A percentile compares a stretch with the other conserved stretches of the same genome.
phyloP scores from a whole-genome alignment of 1,140 invertebrate species.

The Antheraea pernyi region DNA sequence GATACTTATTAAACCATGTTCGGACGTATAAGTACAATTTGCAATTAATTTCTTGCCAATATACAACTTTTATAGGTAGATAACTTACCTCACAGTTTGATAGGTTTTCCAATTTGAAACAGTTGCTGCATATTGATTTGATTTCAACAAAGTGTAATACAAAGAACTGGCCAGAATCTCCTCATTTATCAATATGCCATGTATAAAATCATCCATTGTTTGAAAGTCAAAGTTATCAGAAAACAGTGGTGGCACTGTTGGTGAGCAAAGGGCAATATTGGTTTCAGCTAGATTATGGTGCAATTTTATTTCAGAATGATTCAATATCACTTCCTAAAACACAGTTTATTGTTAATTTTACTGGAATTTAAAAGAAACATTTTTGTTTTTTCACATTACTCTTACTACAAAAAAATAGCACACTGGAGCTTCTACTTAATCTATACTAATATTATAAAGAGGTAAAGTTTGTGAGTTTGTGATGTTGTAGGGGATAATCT shows the following conservation, averaged over 20 bases:
- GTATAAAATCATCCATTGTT: conserved; percentile 93
- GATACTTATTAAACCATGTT: too few species aligned
- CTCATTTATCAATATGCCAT: conserved; percentile 94
- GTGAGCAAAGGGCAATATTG: conserved; percentile 93
- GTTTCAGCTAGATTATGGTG: conserved; percentile 90
- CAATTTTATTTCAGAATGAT: conserved; percentile 84
- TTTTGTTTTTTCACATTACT: too few species aligned
- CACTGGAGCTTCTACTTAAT: too few species aligned
- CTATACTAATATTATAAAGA: too few species aligned
- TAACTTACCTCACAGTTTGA: conserved; percentile 83
- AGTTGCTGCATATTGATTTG: conserved; percentile 88
- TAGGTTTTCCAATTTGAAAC: conserved; percentile 92
- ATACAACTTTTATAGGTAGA: neutral
- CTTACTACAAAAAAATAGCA: too few species aligned
- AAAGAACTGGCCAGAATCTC: conserved; percentile 94
- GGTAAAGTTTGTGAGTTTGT: too few species aligned
- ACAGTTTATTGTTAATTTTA: neutral
- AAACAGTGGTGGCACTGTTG: conserved; percentile 92
- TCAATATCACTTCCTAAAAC: conserved; percentile 85
- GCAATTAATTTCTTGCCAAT: too few species aligned
- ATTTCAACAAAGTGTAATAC: conserved; percentile 87
- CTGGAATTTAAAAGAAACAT: neutral
- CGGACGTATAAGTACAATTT: too few species aligned
- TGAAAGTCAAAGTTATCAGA: conserved; percentile 98
- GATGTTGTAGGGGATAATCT: too few species aligned